Evolutionary conservation across 2,797 vertebrate species (phyloP).

Genomic region (Gephyroberyx darwinii): DNA sequence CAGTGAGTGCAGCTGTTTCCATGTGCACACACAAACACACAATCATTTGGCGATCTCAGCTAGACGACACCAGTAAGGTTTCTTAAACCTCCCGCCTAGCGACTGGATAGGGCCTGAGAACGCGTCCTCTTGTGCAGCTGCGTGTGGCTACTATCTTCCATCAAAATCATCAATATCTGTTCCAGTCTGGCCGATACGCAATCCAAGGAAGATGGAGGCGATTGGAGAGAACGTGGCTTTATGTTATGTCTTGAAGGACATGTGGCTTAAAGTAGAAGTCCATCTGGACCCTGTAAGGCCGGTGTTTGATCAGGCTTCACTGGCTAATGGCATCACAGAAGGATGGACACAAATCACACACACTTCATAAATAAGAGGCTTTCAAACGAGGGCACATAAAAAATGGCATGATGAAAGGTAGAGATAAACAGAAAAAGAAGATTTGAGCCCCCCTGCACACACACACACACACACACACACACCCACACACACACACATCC

Average conservation of each 20-base stretch:
- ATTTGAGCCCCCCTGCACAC: not conserved
- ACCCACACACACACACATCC: no score
- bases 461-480: no score
- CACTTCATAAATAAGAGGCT: constrained; percentile 43
- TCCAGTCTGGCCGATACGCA: not conserved
- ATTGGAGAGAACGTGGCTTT: not conserved
- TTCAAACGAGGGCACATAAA: constrained; percentile 38
- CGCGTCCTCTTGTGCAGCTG: constrained; percentile 1
- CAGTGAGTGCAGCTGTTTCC: no score
- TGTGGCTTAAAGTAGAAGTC: constrained; percentile 47
- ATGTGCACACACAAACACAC: not conserved
- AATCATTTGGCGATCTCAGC: not conserved
- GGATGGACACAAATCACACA: constrained; percentile 53
- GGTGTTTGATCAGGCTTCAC: constrained; percentile 43
- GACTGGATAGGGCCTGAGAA: not conserved
- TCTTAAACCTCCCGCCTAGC: not conserved
- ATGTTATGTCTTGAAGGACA: constrained; percentile 41
- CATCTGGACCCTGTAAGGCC: constrained; percentile 60
- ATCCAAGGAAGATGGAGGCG: not conserved
- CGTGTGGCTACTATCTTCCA: not conserved
- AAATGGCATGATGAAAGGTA: constrained; percentile 26
- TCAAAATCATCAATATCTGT: constrained; percentile 21
- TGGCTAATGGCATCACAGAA: constrained; percentile 31
- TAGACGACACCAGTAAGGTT: not conserved
- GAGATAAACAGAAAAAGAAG: not conserved